Evolutionary conservation across 2,888 invertebrate genomes (phyloP).

Genomic region (Tenthredo mesomela): DNA sequence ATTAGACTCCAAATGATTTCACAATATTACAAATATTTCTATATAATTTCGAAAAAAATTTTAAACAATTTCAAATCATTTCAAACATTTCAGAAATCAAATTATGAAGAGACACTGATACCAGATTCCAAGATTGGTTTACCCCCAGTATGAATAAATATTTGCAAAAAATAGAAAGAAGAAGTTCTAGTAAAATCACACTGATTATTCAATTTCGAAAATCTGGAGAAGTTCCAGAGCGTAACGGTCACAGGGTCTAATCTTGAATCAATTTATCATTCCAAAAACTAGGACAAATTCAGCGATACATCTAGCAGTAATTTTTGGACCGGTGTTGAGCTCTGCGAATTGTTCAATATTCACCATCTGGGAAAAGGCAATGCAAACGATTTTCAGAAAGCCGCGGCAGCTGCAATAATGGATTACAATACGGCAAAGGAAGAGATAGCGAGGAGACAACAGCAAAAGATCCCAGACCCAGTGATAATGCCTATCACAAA

Average conservation of each 20-base stretch:
- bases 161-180: background rate
- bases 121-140: background rate
- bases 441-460: background rate
- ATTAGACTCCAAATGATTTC: background rate
- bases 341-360: constrained; percentile 64
- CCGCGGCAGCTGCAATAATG: constrained; percentile 54
- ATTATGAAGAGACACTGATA: background rate
- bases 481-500: constrained; percentile 61
- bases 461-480: constrained; percentile 16
- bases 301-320: constrained; percentile 59
- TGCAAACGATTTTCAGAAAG: constrained; percentile 3
- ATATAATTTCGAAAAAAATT: background rate
- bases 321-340: constrained; percentile 68
- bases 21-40: background rate
- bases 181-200: background rate
- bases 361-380: constrained; percentile 45
- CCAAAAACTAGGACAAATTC: constrained; percentile 54
- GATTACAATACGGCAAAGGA: constrained; percentile 63
- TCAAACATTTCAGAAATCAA: background rate
- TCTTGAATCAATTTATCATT: constrained; percentile 32
- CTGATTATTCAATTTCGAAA: background rate
- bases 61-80: background rate
- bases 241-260: background rate
- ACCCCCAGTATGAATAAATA: background rate
- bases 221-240: background rate